Percentiles rank a stretch among this genome's conserved stretches.
Evolutionary conservation across 2,888 invertebrate genomes (phyloP).

Genomic region (Hypomecis atomaria): DNA sequence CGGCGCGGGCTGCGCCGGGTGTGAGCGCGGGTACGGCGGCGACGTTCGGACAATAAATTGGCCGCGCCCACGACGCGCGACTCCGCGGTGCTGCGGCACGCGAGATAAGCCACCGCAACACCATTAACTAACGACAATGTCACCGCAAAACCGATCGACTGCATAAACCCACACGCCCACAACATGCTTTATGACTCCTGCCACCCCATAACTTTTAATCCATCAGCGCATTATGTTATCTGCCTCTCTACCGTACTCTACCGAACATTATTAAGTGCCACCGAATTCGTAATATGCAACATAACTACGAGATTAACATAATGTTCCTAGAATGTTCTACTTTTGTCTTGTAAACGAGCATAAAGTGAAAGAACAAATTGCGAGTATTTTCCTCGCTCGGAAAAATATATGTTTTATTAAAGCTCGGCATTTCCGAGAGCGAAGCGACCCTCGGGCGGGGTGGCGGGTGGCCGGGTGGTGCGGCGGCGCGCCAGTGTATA

Average conservation of each 20-base stretch:
- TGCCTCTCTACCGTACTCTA: conserved; percentile 32
- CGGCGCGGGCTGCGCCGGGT: conserved; percentile 48
- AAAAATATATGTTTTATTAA: conserved; percentile 86
- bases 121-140: conserved; percentile 72
- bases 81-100: conserved; percentile 61
- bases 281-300: conserved; percentile 66
- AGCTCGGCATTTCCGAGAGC: conserved; percentile 85
- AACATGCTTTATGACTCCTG: conserved; percentile 60
- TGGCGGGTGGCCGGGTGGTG: conserved; percentile 60
- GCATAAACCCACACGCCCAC: conserved; percentile 54
- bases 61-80: conserved; percentile 66
- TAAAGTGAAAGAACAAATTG: conserved; percentile 86
- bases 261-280: conserved; percentile 49
- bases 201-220: conserved; percentile 53
- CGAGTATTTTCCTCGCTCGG: conserved; percentile 85
- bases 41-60: conserved; percentile 73
- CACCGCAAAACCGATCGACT: conserved; percentile 63
- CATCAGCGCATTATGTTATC: conserved; percentile 31
- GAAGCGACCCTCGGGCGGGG: conserved; percentile 74
- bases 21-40: conserved; percentile 47
- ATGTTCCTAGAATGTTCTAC: conserved; percentile 83
- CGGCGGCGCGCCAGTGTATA: conserved; percentile 82
- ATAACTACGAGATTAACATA: conserved; percentile 82
- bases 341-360: conserved; percentile 85
- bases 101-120: conserved; percentile 76